Evolutionary conservation across 1,140 invertebrate genomes (phyloP).

Genomic region (Scaptodrosophila lebanonensis): DNA sequence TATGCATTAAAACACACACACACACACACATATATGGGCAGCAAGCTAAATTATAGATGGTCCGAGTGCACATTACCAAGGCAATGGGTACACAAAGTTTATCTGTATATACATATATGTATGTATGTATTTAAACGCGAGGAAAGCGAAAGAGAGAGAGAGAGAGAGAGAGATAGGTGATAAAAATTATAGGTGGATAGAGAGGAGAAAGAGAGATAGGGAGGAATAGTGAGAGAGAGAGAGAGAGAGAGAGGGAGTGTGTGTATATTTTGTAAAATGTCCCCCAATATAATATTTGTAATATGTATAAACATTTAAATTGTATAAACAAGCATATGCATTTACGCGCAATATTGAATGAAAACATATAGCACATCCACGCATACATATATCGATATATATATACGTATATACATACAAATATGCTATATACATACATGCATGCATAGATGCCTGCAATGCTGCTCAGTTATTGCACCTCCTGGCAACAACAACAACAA

Average conservation of each 20-base stretch:
- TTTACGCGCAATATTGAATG: too few relatives aligned
- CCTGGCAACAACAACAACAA: slow-evolving; percentile 12
- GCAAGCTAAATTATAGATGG: too few relatives aligned
- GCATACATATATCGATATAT: slow-evolving; percentile 4
- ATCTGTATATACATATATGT: background rate
- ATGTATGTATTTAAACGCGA: slow-evolving; percentile 14
- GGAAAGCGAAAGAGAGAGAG: background rate
- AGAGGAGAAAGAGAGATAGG: background rate
- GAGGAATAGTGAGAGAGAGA: slow-evolving; percentile 1
- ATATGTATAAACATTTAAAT: too few relatives aligned
- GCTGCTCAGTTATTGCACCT: too few relatives aligned
- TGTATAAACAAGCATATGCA: too few relatives aligned
- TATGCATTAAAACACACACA: too few relatives aligned
- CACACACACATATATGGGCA: too few relatives aligned
- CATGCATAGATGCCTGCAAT: slow-evolving; percentile 22
- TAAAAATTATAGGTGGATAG: background rate
- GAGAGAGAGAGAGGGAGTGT: background rate
- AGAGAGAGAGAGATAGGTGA: background rate
- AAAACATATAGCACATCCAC: slow-evolving; percentile 6
- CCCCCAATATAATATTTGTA: too few relatives aligned
- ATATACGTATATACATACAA: slow-evolving; percentile 3
- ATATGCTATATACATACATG: slow-evolving; percentile 12
- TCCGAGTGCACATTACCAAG: too few relatives aligned
- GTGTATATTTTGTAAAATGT: too few relatives aligned
- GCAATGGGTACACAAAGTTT: slow-evolving; percentile 20